These are phyloP conservation scores for Hyperopisus bebe DNA, from an alignment of 2,113 vertebrate species.

Conservation along the genomic window DNA sequence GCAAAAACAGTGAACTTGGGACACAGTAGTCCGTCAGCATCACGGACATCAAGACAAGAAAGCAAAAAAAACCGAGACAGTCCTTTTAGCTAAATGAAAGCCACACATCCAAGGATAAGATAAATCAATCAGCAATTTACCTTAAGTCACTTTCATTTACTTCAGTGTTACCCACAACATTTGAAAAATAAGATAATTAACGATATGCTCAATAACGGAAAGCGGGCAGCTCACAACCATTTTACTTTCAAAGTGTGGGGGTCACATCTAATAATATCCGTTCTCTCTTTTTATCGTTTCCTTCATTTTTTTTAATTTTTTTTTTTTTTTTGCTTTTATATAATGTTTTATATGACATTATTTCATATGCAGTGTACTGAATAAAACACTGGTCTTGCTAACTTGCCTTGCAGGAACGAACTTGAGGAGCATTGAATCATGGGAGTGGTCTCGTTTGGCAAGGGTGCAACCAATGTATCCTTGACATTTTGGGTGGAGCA, in stretches of 20 bases:
- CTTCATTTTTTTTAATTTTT: background rate
- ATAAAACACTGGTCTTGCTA: background rate
- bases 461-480: background rate
- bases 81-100: background rate
- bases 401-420: background rate
- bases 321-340: background rate
- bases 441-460: background rate
- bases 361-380: background rate
- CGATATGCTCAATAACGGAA: background rate
- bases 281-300: background rate
- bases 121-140: background rate
- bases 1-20: background rate
- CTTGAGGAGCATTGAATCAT: background rate
- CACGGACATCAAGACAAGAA: background rate
- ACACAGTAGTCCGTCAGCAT: background rate
- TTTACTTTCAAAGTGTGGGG: background rate
- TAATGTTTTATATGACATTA: background rate
- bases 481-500: background rate
- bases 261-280: background rate
- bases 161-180: background rate
- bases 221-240: background rate
- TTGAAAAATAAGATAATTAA: background rate
- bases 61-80: background rate
- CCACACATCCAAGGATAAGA: background rate
- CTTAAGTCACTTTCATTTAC: background rate